phyloP scores from a whole-genome alignment of 2,888 invertebrate species.

The Crepidodera aurea region DNA sequence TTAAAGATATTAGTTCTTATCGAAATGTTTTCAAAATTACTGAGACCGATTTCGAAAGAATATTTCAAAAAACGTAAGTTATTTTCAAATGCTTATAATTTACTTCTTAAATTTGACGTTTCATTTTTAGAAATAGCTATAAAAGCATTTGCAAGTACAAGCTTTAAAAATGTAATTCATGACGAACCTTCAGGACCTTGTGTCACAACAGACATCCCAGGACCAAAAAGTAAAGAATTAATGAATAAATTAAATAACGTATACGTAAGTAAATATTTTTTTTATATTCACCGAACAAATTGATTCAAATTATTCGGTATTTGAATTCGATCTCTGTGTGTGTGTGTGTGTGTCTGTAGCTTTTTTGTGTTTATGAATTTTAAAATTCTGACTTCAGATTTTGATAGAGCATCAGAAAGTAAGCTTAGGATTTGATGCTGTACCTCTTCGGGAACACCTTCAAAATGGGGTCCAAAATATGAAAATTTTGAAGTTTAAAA shows the following conservation, averaged over 20 bases:
- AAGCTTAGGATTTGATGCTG: too few relatives aligned
- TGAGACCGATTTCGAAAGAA: slow-evolving; percentile 1
- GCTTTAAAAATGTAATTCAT: slow-evolving; percentile 44
- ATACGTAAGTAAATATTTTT: slow-evolving; percentile 64
- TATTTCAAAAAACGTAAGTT: slow-evolving; percentile 28
- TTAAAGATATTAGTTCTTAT: background rate
- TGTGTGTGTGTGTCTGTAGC: too few relatives aligned
- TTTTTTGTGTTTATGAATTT: too few relatives aligned
- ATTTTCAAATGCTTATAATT: background rate
- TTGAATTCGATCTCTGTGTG: too few relatives aligned
- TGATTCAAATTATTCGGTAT: background rate
- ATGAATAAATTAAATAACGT: slow-evolving; percentile 68
- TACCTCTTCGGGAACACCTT: too few relatives aligned
- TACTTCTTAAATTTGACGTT: background rate
- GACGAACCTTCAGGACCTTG: slow-evolving; percentile 71
- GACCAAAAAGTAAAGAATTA: slow-evolving; percentile 72
- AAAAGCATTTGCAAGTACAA: background rate
- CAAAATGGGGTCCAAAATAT: too few relatives aligned
- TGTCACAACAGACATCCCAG: slow-evolving; percentile 73
- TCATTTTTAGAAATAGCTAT: background rate
- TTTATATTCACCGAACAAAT: background rate
- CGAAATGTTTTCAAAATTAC: slow-evolving; percentile 33
- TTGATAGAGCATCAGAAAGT: too few relatives aligned
- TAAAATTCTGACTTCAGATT: too few relatives aligned
- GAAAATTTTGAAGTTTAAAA: too few relatives aligned